These are phyloP conservation scores for Drosophila peninsularis DNA, from an alignment of 2,888 invertebrate genomes.

Conservation along the genomic window DNA sequence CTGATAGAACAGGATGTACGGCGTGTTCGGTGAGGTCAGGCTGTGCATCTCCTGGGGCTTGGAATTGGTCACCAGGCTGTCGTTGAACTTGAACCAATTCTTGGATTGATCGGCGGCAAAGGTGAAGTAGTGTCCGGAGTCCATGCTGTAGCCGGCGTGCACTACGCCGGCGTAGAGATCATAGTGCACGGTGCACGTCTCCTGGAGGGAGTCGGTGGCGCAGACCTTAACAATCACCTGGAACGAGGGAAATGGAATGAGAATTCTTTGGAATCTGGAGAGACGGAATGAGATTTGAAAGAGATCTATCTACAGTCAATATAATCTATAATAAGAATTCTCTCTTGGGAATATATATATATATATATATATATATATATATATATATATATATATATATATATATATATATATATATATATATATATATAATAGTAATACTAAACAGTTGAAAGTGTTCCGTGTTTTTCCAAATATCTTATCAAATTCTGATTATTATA, in stretches of 20 bases:
- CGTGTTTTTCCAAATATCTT: neutral
- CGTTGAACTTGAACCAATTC: slow-evolving; percentile 93
- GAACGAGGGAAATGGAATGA: neutral
- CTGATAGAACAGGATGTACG: slow-evolving; percentile 93
- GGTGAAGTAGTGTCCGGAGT: slow-evolving; percentile 95
- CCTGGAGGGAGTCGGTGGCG: slow-evolving; percentile 79
- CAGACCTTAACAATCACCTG: slow-evolving; percentile 84
- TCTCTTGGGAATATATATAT: neutral
- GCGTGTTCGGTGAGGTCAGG: slow-evolving; percentile 90
- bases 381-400: neutral
- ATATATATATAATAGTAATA: neutral
- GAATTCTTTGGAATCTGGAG: neutral
- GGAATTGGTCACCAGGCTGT: slow-evolving; percentile 88
- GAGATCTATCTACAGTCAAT: no score
- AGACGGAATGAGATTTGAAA: neutral
- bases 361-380: neutral
- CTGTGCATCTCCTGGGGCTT: slow-evolving; percentile 87
- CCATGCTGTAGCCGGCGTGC: slow-evolving; percentile 92
- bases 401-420: neutral
- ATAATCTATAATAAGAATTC: neutral
- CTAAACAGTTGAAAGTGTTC: neutral
- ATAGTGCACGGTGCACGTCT: slow-evolving; percentile 86
- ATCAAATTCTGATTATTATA: neutral
- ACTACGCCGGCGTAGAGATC: slow-evolving; percentile 93
- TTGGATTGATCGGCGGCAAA: slow-evolving; percentile 88